A percentile compares a stretch with the other conserved stretches of the same genome.
These are phyloP conservation scores for Gobiocypris rarus DNA, from an alignment of 2,113 vertebrate genomes.

Conservation along the genomic window DNA sequence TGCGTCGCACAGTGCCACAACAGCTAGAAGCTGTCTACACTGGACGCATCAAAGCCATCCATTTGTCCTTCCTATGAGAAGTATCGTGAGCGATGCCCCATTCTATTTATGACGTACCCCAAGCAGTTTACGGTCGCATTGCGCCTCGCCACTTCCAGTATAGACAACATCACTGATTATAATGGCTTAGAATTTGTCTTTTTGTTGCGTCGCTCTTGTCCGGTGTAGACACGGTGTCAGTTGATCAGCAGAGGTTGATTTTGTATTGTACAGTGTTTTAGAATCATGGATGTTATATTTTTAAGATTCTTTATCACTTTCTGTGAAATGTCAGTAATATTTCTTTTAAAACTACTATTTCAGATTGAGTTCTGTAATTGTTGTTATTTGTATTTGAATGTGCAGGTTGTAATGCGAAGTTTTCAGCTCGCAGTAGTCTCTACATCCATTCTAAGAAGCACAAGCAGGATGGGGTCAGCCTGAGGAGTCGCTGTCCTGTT, in stretches of 20 bases:
- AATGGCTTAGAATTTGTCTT: too few relatives aligned
- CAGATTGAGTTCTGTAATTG: not conserved
- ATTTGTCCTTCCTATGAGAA: too few relatives aligned
- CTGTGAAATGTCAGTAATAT: not conserved
- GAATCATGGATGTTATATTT: not conserved
- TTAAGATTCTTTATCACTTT: not conserved
- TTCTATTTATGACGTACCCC: too few relatives aligned
- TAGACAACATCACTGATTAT: too few relatives aligned
- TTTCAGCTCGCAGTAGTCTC: slow-evolving; percentile 95
- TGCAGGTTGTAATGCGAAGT: slow-evolving; percentile 92
- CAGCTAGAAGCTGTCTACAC: too few relatives aligned
- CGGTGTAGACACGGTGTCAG: too few relatives aligned
- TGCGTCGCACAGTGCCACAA: too few relatives aligned
- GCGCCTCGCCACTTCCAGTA: too few relatives aligned
- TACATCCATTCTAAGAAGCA: slow-evolving; percentile 99
- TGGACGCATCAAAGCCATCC: too few relatives aligned
- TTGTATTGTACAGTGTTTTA: not conserved
- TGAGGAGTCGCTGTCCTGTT: slow-evolving; percentile 89
- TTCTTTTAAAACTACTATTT: not conserved
- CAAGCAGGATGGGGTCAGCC: slow-evolving; percentile 83
- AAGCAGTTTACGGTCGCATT: too few relatives aligned
- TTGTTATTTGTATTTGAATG: not conserved
- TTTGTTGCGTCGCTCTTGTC: too few relatives aligned
- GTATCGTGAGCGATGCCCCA: too few relatives aligned
- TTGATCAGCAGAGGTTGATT: not conserved